Percentiles rank a stretch among this genome's conserved stretches.
Evolutionary conservation across 2,888 invertebrate species (phyloP).

Genomic region (Athalia cordata): DNA sequence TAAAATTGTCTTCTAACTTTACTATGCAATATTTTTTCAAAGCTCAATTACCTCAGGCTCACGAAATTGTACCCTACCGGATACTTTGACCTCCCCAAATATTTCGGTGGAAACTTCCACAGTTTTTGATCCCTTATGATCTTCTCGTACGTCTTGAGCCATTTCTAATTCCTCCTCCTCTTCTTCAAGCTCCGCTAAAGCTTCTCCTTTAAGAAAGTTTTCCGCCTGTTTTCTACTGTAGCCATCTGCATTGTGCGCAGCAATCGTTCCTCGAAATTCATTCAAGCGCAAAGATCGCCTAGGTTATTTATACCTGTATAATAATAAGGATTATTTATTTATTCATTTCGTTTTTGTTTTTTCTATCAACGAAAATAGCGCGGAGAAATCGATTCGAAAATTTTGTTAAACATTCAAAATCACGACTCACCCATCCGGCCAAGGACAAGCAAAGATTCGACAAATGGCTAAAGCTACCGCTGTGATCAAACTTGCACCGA

Average conservation of each 20-base stretch:
- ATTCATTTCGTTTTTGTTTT: too few species aligned
- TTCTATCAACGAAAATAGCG: neutral
- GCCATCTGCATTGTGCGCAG: conserved; percentile 32
- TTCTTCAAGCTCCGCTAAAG: conserved; percentile 62
- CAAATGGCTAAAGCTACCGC: conserved; percentile 79
- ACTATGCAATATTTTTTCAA: conserved; percentile 50
- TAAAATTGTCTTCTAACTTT: neutral
- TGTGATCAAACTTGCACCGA: conserved; percentile 77
- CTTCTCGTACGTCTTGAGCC: conserved; percentile 43
- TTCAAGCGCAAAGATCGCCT: conserved; percentile 64
- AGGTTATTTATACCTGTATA: conserved; percentile 69
- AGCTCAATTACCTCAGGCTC: conserved; percentile 66
- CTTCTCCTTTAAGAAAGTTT: conserved; percentile 57
- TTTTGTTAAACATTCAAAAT: neutral
- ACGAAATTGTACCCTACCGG: conserved; percentile 65
- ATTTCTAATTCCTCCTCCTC: conserved; percentile 58
- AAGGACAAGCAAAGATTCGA: conserved; percentile 83
- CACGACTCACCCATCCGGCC: conserved; percentile 75
- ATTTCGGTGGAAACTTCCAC: conserved; percentile 52
- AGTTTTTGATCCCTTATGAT: conserved; percentile 41
- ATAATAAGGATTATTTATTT: conserved; percentile 19
- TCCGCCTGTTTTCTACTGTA: conserved; percentile 51
- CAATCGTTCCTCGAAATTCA: conserved; percentile 57
- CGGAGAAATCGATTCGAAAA: neutral
- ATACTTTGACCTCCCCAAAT: conserved; percentile 62